These are phyloP conservation scores for Nannoperca australis DNA, from an alignment of 2,797 vertebrate genomes.

Conservation along the genomic window DNA sequence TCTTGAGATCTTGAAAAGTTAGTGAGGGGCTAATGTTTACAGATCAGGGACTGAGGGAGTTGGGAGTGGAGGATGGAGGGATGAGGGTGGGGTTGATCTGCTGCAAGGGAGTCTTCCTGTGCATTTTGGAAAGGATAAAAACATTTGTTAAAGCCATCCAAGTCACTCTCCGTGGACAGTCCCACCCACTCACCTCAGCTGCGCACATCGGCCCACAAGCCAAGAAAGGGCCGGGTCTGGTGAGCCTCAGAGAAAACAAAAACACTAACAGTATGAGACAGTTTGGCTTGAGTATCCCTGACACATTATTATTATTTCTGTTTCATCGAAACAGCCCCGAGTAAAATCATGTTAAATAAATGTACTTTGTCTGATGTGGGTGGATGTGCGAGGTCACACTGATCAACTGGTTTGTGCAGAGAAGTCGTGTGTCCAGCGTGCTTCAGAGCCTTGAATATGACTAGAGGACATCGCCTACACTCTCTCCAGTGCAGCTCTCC, in stretches of 20 bases:
- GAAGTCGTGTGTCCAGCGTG: neutral
- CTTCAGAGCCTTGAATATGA: conserved; percentile 14
- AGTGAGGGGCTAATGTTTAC: conserved; percentile 29
- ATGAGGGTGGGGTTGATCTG: conserved; percentile 38
- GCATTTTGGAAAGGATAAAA: conserved; percentile 50
- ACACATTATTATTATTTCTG: conserved; percentile 47
- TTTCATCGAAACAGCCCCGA: conserved; percentile 36
- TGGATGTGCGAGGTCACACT: conserved; percentile 12
- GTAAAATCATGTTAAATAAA: conserved; percentile 50
- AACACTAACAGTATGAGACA: conserved; percentile 54
- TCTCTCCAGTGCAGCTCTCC: conserved; percentile 12
- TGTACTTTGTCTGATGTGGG: conserved; percentile 6
- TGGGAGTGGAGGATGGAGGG: conserved; percentile 8
- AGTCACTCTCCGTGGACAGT: conserved; percentile 48
- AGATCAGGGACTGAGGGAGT: conserved; percentile 36
- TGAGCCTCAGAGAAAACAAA: conserved; percentile 49
- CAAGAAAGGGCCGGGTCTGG: conserved; percentile 53
- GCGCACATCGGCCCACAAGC: conserved; percentile 29
- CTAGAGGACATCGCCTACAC: conserved; percentile 9
- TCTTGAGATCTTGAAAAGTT: conserved; percentile 24
- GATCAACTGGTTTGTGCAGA: conserved; percentile 20
- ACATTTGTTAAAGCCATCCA: conserved; percentile 55
- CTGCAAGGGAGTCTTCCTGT: conserved; percentile 42
- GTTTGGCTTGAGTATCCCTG: conserved; percentile 41
- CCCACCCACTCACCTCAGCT: conserved; percentile 55